These are phyloP conservation scores for Gryllus longicercus DNA, from an alignment of 2,888 invertebrate genomes.

Conservation along the genomic window DNA sequence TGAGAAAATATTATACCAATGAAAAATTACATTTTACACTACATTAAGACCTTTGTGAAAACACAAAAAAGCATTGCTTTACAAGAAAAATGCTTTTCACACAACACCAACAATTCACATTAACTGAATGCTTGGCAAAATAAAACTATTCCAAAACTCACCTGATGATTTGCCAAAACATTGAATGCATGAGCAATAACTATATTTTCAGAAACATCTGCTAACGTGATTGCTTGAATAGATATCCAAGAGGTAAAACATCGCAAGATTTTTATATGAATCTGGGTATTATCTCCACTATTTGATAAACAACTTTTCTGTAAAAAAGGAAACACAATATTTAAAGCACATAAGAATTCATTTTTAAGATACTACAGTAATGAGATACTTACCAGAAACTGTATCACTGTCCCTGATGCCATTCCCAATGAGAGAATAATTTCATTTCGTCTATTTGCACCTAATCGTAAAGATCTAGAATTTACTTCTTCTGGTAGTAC, in stretches of 20 bases:
- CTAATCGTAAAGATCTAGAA: constrained; percentile 72
- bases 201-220: constrained; percentile 68
- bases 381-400: constrained; percentile 35
- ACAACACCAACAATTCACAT: background rate
- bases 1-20: no score
- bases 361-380: background rate
- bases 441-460: constrained; percentile 85
- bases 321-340: constrained; percentile 39
- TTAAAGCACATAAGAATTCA: background rate
- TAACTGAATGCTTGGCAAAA: background rate
- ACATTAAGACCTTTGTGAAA: no score
- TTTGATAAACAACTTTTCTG: constrained; percentile 69
- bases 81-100: background rate
- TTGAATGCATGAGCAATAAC: constrained; percentile 68
- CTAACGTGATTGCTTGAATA: constrained; percentile 74
- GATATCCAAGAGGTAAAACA: constrained; percentile 92
- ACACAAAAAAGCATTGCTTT: no score
- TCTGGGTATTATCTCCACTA: constrained; percentile 61
- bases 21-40: no score
- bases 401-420: constrained; percentile 32
- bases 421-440: constrained; percentile 62
- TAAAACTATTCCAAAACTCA: constrained; percentile 38
- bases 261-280: constrained; percentile 70
- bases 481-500: constrained; percentile 95
- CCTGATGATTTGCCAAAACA: constrained; percentile 49